Percentiles rank a stretch among this genome's conserved stretches.
phyloP scores from a whole-genome alignment of 2,888 invertebrate species.

The Pemphredon lugubris region DNA sequence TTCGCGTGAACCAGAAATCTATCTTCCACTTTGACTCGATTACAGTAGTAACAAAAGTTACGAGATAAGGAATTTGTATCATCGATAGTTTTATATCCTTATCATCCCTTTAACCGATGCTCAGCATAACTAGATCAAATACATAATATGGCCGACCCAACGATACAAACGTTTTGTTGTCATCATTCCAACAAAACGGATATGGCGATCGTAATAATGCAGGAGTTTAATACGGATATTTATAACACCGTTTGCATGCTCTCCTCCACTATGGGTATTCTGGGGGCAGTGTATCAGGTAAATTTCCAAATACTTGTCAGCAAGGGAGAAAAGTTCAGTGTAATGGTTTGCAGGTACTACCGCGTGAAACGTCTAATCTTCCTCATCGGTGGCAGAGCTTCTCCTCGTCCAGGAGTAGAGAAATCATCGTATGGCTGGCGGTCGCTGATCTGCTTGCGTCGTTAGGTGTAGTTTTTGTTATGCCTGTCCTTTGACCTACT shows the following conservation, averaged over 20 bases:
- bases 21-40: not conserved
- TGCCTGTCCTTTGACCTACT: not conserved
- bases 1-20: not conserved
- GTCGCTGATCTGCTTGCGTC: slow-evolving; percentile 90
- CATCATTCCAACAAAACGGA: slow-evolving; percentile 86
- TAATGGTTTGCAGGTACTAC: slow-evolving; percentile 84
- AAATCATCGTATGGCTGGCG: slow-evolving; percentile 90
- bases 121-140: slow-evolving; percentile 11
- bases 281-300: slow-evolving; percentile 91
- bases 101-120: slow-evolving; percentile 25
- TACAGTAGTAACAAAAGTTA: not conserved
- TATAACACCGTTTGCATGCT: slow-evolving; percentile 89
- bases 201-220: slow-evolving; percentile 86
- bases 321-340: not conserved
- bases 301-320: not conserved
- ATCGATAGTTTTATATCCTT: slow-evolving; percentile 21
- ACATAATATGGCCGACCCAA: slow-evolving; percentile 90
- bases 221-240: slow-evolving; percentile 88
- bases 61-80: slow-evolving; percentile 35
- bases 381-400: slow-evolving; percentile 83
- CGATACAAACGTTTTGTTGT: slow-evolving; percentile 92
- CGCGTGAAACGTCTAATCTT: slow-evolving; percentile 83
- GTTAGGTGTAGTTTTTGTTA: too few species aligned
- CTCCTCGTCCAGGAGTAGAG: slow-evolving; percentile 85
- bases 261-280: slow-evolving; percentile 88